phyloP scores from a whole-genome alignment of 2,888 invertebrate genomes.

The Drosophila mimica region DNA sequence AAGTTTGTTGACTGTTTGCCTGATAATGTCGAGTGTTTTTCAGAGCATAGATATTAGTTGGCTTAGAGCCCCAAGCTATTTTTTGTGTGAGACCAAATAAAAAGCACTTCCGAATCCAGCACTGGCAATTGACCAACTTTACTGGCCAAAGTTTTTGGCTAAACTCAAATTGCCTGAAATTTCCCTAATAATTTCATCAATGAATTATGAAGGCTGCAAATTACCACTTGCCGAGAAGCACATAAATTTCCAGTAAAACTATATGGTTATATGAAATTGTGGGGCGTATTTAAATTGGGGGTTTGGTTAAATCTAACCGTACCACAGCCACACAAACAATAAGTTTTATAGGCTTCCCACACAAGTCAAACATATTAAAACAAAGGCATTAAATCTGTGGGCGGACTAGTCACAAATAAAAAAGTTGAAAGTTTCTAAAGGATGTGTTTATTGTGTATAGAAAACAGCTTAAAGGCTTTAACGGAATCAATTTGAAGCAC shows the following conservation, averaged over 20 bases:
- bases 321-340: slow-evolving; percentile 10
- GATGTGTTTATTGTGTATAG: slow-evolving; percentile 61
- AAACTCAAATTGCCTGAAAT: slow-evolving; percentile 45
- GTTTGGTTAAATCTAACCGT: background rate
- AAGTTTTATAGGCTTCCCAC: slow-evolving; percentile 29
- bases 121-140: slow-evolving; percentile 44
- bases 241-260: slow-evolving; percentile 69
- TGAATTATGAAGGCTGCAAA: slow-evolving; percentile 71
- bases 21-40: slow-evolving; percentile 50
- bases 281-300: slow-evolving; percentile 8
- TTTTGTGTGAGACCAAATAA: slow-evolving; percentile 36
- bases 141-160: slow-evolving; percentile 32
- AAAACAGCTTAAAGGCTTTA: slow-evolving; percentile 31
- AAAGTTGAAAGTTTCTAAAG: slow-evolving; percentile 63
- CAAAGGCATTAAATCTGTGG: slow-evolving; percentile 21
- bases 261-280: slow-evolving; percentile 44
- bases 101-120: slow-evolving; percentile 29
- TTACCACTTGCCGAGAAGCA: slow-evolving; percentile 55
- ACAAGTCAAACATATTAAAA: slow-evolving; percentile 37
- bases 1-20: slow-evolving; percentile 64
- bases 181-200: slow-evolving; percentile 65
- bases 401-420: slow-evolving; percentile 55
- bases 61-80: slow-evolving; percentile 51
- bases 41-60: slow-evolving; percentile 42
- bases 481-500: background rate